Percentiles rank a stretch among this genome's conserved stretches.
Conservation (phyloP, 2,888 invertebrate genomes). For the Phoenoteleia sp. region DNA sequence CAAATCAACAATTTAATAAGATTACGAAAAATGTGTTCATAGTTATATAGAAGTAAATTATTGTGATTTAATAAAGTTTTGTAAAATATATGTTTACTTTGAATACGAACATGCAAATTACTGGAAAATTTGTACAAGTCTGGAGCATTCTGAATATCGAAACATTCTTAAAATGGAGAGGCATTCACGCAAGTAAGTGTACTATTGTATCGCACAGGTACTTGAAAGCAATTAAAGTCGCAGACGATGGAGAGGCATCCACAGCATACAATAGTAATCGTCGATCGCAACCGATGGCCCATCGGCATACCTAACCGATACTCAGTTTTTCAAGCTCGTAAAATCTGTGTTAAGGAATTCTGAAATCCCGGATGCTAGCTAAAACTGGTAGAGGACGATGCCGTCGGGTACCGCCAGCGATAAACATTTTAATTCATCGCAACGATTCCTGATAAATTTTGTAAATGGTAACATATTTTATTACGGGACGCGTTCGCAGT, state of each 20-base stretch:
- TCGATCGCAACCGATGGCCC: constrained; percentile 29
- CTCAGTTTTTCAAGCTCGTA: constrained; percentile 61
- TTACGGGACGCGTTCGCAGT: neutral
- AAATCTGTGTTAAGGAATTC: constrained; percentile 46
- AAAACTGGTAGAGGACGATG: constrained; percentile 26
- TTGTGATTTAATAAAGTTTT: too few species aligned
- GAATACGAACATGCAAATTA: too few species aligned
- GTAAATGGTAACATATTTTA: constrained; percentile 39
- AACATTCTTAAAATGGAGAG: constrained; percentile 22
- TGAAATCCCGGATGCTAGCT: constrained; percentile 57
- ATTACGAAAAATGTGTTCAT: too few species aligned
- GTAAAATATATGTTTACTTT: too few species aligned
- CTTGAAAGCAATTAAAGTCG: constrained; percentile 38
- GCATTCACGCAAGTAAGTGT: constrained; percentile 5
- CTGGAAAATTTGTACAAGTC: too few species aligned
- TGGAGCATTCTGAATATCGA: too few species aligned
- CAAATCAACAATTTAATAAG: too few species aligned
- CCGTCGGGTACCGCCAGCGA: constrained; percentile 19
- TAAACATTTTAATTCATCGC: constrained; percentile 51
- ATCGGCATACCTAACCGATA: constrained; percentile 31
- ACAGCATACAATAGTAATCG: constrained; percentile 37
- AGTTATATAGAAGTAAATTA: too few species aligned
- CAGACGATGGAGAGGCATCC: constrained; percentile 26
- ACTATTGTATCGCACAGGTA: constrained; percentile 1
- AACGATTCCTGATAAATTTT: constrained; percentile 42